phyloP scores from a whole-genome alignment of 2,113 vertebrate species.

The Tetrax tetrax region DNA sequence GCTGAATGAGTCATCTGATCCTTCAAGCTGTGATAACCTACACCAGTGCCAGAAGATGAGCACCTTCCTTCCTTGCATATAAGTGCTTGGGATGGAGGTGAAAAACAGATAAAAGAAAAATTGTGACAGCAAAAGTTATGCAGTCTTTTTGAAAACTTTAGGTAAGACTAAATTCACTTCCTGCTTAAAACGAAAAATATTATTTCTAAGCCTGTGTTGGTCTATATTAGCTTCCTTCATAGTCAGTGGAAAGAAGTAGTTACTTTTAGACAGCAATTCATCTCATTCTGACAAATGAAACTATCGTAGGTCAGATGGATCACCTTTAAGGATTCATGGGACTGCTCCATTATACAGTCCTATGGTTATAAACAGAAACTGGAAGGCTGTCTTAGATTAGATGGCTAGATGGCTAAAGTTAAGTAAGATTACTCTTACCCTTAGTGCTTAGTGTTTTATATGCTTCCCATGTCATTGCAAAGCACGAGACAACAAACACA shows the following conservation, averaged over 20 bases:
- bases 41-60: neutral
- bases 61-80: neutral
- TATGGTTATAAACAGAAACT: neutral
- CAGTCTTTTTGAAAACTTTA: neutral
- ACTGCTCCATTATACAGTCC: neutral
- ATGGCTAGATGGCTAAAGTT: neutral
- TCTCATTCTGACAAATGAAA: neutral
- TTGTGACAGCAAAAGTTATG: neutral
- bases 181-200: neutral
- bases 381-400: neutral
- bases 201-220: neutral
- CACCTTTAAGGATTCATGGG: neutral
- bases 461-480: neutral
- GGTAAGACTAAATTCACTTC: neutral
- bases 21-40: neutral
- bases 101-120: neutral
- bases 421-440: neutral
- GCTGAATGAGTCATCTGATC: neutral
- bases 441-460: neutral
- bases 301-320: neutral
- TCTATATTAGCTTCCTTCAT: neutral
- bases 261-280: neutral
- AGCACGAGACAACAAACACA: neutral
- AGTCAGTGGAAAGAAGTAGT: neutral
- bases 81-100: neutral